Conservation (phyloP, 2,888 invertebrate genomes). For the Conomelus anceps region DNA sequence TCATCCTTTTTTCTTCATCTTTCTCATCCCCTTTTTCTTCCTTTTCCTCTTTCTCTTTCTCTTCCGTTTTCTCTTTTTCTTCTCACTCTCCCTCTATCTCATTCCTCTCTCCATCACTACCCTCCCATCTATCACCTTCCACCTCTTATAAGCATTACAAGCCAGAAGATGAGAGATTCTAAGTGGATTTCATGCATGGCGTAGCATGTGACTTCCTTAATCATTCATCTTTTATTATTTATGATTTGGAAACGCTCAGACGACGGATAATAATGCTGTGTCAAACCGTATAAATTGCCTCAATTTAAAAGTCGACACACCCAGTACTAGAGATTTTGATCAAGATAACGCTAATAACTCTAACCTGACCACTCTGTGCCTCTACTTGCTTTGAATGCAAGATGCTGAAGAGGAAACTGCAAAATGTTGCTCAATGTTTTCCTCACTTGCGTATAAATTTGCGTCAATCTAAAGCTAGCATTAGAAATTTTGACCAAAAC, state of each 20-base stretch:
- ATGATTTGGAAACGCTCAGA: background rate
- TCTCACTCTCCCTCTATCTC: background rate
- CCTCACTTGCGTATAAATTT: no score
- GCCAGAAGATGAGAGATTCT: background rate
- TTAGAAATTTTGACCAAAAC: no score
- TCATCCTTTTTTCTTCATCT: background rate
- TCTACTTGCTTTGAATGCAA: no score
- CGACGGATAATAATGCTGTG: background rate
- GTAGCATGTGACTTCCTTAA: background rate
- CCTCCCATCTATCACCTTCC: background rate
- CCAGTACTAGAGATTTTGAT: no score
- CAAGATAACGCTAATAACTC: no score
- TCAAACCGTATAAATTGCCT: background rate
- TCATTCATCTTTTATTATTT: background rate
- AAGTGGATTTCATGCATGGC: background rate
- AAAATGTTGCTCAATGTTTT: no score
- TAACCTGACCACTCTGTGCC: no score
- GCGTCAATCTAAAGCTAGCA: no score
- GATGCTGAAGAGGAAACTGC: no score
- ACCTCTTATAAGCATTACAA: background rate
- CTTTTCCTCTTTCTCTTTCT: background rate
- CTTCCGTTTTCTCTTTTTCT: background rate
- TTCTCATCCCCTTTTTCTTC: no score
- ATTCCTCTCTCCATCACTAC: background rate
- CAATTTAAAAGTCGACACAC: no score